Base-by-base conservation (phyloP, 2,113 vertebrate genomes). In the Ictalurus punctatus region DNA sequence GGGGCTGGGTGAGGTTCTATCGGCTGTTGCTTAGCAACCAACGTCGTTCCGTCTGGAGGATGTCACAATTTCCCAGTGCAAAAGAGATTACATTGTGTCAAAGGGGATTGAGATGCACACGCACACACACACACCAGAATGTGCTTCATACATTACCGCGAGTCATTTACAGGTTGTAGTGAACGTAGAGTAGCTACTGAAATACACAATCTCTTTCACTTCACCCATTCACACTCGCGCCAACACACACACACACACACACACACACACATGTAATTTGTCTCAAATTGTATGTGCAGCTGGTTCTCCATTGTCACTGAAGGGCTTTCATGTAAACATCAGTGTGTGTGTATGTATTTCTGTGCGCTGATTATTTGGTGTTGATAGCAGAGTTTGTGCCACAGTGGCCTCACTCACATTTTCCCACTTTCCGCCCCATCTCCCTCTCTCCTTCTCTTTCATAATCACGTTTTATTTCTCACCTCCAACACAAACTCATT, bases 11-110 rank as follows among this genome's bases (percentile, higher is more conserved):
- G 88, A 91, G 89, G 90, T 74, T 87, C 87, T 88, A 58, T 86
- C 17, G 79, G 90, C 85, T n/a, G 94, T 95, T 94, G 93, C 94
- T 91, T 92, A 91, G 94, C 92, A 93, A 95, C 94, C 90, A 89
- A 71, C 91, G 89, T 91, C 89, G 90, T 88, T 92, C 88, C 48
- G 80, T 86, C 86, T 89, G 81, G 85, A 86, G 89, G 90, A 89
- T 89, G 88, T 89, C 86, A 81, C 84, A 82, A 73, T 92, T 88
- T 88, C 87, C 63, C 86, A 86, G 84, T 86, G 81, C 83, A 91
- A 84, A 87, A 67, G 74, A 92, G 74, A 91, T 89, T 89, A 87
- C 74, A 85, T 87, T 76, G 34, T 89, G 69, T 90, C 87, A 90
- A 61, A 84, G 88, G 88, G 85, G 86, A 83, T 40, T 82, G 65